Conservation (phyloP, 2,888 invertebrate genomes). For the Drosophila quinaria region DNA sequence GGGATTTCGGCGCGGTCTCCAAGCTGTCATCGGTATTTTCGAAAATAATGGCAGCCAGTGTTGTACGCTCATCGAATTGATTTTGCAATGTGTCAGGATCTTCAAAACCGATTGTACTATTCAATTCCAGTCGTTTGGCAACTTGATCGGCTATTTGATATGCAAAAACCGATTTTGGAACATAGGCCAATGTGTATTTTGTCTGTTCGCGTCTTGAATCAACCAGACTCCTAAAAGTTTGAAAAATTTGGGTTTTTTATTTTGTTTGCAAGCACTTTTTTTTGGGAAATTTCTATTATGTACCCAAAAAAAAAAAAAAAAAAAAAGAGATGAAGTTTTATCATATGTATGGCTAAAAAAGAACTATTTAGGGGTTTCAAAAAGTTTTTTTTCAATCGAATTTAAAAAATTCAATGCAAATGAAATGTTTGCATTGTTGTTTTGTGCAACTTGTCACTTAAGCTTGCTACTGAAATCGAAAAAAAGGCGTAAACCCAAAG, state of each 20-base stretch:
- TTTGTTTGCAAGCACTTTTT: no score
- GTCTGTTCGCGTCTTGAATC: constrained; percentile 56
- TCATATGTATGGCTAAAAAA: no score
- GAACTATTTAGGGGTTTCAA: background rate
- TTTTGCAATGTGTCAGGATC: constrained; percentile 43
- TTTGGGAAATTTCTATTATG: no score
- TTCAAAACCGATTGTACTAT: constrained; percentile 35
- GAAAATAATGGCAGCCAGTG: constrained; percentile 72
- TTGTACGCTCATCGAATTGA: constrained; percentile 62
- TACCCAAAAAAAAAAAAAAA: no score
- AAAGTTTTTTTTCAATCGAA: background rate
- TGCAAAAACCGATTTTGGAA: constrained; percentile 48
- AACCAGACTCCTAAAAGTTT: constrained; percentile 28
- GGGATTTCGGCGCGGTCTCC: constrained; percentile 28
- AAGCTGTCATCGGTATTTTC: background rate
- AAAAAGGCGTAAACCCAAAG: no score
- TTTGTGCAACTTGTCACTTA: no score
- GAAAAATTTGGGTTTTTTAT: background rate
- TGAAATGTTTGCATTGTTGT: no score
- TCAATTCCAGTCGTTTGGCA: constrained; percentile 42
- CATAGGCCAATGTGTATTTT: constrained; percentile 61
- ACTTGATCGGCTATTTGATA: constrained; percentile 47
- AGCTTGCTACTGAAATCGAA: no score
- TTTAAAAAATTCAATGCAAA: no score
- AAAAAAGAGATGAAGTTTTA: no score